Evolutionary conservation across 2,797 vertebrate species (phyloP).

Genomic region (Cirrhinus mrigala): DNA sequence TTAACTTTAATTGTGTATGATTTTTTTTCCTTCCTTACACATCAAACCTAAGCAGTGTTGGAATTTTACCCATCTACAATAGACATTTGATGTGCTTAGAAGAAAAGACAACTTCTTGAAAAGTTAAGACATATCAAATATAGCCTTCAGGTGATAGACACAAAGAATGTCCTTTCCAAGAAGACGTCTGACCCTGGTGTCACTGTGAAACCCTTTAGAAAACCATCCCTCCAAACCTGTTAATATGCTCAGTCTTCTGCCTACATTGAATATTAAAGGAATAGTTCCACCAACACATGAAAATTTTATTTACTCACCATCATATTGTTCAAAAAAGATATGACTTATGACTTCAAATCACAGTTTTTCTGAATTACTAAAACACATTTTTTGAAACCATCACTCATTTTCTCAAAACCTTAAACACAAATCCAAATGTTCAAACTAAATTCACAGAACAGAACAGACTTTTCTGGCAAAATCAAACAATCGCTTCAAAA

Average conservation of each 20-base stretch:
- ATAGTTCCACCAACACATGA: neutral
- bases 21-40: neutral
- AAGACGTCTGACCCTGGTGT: neutral
- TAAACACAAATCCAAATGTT: too few species aligned
- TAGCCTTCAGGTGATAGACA: neutral
- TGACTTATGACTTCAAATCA: too few species aligned
- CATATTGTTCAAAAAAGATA: neutral
- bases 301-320: neutral
- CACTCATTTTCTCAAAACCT: too few species aligned
- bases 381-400: too few species aligned
- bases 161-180: neutral
- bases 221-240: neutral
- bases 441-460: too few species aligned
- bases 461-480: too few species aligned
- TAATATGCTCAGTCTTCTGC: neutral
- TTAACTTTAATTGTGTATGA: neutral
- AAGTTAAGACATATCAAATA: constrained; percentile 4
- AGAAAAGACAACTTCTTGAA: neutral
- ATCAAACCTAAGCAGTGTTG: neutral
- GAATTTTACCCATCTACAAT: neutral
- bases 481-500: too few species aligned
- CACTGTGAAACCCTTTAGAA: neutral
- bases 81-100: neutral
- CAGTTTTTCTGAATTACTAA: too few species aligned
- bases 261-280: neutral